Evolutionary conservation across 2,113 vertebrate genomes (phyloP).

Genomic region (Glaucidium brasilianum): DNA sequence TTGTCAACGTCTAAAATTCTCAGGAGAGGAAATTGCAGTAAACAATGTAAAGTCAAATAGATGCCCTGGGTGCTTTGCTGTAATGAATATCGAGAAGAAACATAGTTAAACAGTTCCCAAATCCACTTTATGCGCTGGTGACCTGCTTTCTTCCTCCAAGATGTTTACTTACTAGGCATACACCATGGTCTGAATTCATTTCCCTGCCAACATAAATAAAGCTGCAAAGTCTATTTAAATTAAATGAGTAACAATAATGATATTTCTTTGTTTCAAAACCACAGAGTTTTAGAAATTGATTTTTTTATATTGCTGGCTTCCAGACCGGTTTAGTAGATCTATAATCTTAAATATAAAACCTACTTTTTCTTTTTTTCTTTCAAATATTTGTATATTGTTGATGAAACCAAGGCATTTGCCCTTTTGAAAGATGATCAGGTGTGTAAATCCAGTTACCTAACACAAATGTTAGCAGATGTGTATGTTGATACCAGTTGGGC

Average conservation of each 20-base stretch:
- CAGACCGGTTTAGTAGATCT: background rate
- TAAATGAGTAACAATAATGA: background rate
- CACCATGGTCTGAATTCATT: background rate
- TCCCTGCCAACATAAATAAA: constrained; percentile 1
- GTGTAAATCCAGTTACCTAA: background rate
- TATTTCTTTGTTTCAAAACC: background rate
- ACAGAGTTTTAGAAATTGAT: background rate
- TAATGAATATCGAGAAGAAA: background rate
- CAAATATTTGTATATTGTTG: background rate
- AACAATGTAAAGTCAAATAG: background rate
- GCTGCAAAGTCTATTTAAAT: background rate
- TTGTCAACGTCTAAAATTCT: background rate
- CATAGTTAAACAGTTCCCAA: background rate
- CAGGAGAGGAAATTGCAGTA: background rate
- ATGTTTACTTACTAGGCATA: background rate
- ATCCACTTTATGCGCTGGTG: background rate
- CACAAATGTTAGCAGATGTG: constrained; percentile 14
- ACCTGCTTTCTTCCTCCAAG: background rate
- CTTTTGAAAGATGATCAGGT: constrained; percentile 28
- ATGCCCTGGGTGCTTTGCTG: background rate
- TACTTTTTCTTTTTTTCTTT: background rate
- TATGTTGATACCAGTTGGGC: background rate
- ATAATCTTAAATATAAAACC: background rate
- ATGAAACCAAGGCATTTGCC: background rate
- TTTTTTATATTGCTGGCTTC: background rate